These are phyloP conservation scores for Cecidostiba fungosa DNA, from an alignment of 2,888 invertebrate genomes.

Conservation along the genomic window DNA sequence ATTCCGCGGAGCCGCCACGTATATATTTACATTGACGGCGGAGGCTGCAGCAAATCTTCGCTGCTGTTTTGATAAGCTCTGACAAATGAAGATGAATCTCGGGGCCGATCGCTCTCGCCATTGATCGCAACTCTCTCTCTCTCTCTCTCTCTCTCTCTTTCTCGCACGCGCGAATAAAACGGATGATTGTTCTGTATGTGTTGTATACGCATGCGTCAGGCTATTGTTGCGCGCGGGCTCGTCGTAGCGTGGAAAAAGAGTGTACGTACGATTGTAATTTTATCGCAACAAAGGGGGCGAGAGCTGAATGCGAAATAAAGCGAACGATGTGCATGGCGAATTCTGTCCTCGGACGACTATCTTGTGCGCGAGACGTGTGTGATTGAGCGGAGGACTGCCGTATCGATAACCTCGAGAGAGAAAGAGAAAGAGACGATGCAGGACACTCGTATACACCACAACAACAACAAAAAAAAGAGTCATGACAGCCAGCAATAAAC, in stretches of 20 bases:
- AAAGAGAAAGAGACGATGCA: not conserved
- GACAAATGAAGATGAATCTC: constrained; percentile 52
- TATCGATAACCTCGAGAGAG: constrained; percentile 31
- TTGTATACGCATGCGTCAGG: not conserved
- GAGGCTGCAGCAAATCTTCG: not conserved
- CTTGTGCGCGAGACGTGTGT: not conserved
- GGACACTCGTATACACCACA: not conserved
- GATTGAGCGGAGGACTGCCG: not conserved
- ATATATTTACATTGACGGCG: not conserved
- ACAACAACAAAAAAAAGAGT: not conserved
- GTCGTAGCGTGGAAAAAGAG: not conserved
- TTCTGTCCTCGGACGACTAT: not conserved
- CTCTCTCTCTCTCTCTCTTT: not conserved
- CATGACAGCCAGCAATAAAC: not conserved
- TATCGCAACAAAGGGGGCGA: constrained; percentile 2
- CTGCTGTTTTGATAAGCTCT: constrained; percentile 22
- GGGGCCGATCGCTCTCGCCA: not conserved
- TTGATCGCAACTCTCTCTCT: not conserved
- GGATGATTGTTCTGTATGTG: not conserved
- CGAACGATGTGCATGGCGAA: not conserved
- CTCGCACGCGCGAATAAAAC: not conserved
- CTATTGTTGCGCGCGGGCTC: not conserved
- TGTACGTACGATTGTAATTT: constrained; percentile 12
- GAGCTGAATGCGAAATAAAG: constrained; percentile 1
- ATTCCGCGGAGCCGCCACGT: constrained; percentile 16